Evolutionary conservation across 2,888 invertebrate genomes (phyloP).

Genomic region (Temnothorax unifasciatus): DNA sequence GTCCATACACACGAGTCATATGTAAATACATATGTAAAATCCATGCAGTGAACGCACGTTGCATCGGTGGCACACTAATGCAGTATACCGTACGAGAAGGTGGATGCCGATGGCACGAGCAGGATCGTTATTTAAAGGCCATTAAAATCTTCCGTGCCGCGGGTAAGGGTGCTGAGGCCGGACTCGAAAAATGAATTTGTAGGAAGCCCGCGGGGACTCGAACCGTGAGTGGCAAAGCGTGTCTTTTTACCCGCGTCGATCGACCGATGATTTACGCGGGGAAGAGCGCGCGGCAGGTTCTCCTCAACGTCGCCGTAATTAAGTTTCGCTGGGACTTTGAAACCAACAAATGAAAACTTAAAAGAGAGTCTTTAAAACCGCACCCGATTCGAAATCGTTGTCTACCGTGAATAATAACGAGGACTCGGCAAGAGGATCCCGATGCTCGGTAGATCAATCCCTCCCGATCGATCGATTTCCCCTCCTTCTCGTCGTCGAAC

Average conservation of each 20-base stretch:
- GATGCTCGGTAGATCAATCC: slow-evolving; percentile 18
- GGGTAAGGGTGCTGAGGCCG: slow-evolving; percentile 31
- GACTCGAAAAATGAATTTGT: slow-evolving; percentile 70
- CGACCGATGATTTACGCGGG: slow-evolving; percentile 64
- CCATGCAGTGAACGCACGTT: background rate
- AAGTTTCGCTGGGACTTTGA: slow-evolving; percentile 65
- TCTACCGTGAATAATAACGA: slow-evolving; percentile 63
- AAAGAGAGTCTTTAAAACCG: slow-evolving; percentile 67
- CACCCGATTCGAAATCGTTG: slow-evolving; percentile 61
- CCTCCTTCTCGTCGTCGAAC: background rate
- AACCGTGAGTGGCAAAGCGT: slow-evolving; percentile 69
- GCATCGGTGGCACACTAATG: slow-evolving; percentile 24
- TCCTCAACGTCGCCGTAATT: slow-evolving; percentile 71
- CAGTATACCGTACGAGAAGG: slow-evolving; percentile 51
- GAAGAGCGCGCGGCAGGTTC: slow-evolving; percentile 57
- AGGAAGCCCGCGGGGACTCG: slow-evolving; percentile 52
- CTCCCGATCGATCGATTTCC: slow-evolving; percentile 39
- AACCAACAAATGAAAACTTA: slow-evolving; percentile 61
- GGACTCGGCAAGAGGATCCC: slow-evolving; percentile 18
- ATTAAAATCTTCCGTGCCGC: slow-evolving; percentile 65
- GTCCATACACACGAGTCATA: background rate
- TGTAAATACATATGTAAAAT: background rate
- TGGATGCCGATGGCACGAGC: slow-evolving; percentile 61
- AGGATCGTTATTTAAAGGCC: slow-evolving; percentile 68
- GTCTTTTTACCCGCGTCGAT: slow-evolving; percentile 60